Conservation (phyloP, 2,113 vertebrate genomes). For the Narcine bancroftii region DNA sequence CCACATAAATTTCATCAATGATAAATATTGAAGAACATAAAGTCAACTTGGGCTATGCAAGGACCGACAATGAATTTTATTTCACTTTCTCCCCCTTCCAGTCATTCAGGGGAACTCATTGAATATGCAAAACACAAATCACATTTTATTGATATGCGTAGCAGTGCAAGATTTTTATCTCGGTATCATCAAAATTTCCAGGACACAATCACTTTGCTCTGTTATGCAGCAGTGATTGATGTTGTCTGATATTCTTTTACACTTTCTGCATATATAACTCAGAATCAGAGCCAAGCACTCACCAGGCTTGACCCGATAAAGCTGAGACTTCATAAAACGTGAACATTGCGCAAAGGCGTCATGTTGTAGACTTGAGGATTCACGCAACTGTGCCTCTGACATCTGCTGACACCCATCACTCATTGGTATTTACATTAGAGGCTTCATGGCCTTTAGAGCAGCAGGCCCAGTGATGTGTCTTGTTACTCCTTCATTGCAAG, state of each 20-base stretch:
- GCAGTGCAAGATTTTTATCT: slow-evolving; percentile 23
- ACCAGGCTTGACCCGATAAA: not conserved
- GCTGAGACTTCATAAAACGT: slow-evolving; percentile 32
- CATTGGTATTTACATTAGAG: not conserved
- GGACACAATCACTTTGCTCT: slow-evolving; percentile 34
- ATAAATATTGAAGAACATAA: slow-evolving; percentile 2
- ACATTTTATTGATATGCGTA: not conserved
- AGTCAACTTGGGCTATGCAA: not conserved
- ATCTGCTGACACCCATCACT: not conserved
- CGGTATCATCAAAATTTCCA: slow-evolving; percentile 28
- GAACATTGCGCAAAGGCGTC: not conserved
- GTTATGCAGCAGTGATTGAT: slow-evolving; percentile 31
- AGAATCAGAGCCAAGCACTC: not conserved
- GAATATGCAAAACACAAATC: slow-evolving; percentile 25
- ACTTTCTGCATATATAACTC: slow-evolving; percentile 15
- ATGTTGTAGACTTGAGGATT: not conserved
- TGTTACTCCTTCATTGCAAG: no score
- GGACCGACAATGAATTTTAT: not conserved
- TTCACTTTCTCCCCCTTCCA: not conserved
- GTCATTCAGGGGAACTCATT: slow-evolving; percentile 24
- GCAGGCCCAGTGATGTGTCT: no score
- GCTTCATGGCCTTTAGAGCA: not conserved
- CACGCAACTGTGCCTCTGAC: not conserved
- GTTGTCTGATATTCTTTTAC: slow-evolving; percentile 25
- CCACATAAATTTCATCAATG: no score